Conservation (phyloP, 2,888 invertebrate genomes). For the Macrosiphum euphorbiae region DNA sequence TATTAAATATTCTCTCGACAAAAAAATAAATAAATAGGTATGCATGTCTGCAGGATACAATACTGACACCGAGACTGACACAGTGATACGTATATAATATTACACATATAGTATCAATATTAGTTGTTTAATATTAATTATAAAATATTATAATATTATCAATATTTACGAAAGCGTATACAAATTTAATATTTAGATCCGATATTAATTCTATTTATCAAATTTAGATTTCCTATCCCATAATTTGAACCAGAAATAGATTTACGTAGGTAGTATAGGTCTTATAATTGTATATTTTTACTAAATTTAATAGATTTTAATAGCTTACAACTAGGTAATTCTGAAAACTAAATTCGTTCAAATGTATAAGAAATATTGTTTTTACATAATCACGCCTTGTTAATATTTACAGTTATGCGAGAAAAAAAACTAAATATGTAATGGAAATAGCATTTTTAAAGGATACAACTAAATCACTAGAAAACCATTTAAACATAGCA, state of each 20-base stretch:
- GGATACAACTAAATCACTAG: background rate
- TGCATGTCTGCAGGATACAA: too few species aligned
- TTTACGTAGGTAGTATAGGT: background rate
- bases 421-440: slow-evolving; percentile 36
- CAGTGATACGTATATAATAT: background rate
- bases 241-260: background rate
- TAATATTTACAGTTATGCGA: slow-evolving; percentile 25
- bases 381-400: background rate
- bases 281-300: background rate
- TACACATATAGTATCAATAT: background rate
- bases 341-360: background rate
- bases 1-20: too few species aligned
- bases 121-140: background rate
- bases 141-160: background rate
- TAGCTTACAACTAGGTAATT: background rate
- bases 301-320: background rate
- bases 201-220: background rate
- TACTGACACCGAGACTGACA: too few species aligned
- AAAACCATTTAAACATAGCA: slow-evolving; percentile 37
- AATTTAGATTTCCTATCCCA: background rate
- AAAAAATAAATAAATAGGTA: too few species aligned
- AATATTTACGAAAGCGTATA: background rate
- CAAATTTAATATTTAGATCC: background rate
- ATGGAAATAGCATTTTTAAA: slow-evolving; percentile 39
- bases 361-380: background rate